A percentile compares a stretch with the other conserved stretches of the same genome.
These are phyloP conservation scores for Gymnocypris eckloni DNA, from an alignment of 2,797 vertebrate genomes.

Conservation along the genomic window DNA sequence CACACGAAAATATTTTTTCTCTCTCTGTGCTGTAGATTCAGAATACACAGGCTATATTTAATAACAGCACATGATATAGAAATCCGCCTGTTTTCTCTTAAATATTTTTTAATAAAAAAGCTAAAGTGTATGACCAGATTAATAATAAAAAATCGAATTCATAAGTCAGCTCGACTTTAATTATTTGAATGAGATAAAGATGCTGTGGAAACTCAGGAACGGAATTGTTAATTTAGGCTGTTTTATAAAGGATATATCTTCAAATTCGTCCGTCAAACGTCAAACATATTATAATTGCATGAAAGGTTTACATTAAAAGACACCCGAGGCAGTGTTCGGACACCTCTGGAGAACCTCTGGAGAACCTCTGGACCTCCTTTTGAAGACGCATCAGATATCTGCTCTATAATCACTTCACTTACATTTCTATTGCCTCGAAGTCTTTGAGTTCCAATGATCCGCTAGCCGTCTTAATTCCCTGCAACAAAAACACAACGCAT, in stretches of 20 bases:
- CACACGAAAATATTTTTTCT: not conserved
- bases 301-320: not conserved
- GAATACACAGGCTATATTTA: not conserved
- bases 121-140: not conserved
- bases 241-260: not conserved
- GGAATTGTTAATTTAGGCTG: not conserved
- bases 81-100: not conserved
- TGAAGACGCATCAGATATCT: not conserved
- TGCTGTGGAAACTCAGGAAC: too few relatives aligned
- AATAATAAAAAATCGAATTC: not conserved
- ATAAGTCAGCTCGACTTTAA: not conserved
- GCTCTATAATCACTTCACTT: not conserved
- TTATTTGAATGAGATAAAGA: not conserved
- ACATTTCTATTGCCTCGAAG: not conserved
- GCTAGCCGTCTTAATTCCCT: not conserved
- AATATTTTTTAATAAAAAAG: not conserved
- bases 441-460: not conserved
- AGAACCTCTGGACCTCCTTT: not conserved
- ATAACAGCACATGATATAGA: not conserved
- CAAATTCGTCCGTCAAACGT: not conserved
- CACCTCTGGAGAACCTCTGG: conserved; percentile 8
- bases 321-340: not conserved
- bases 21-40: not conserved
- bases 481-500: too few relatives aligned
- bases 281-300: not conserved